These are phyloP conservation scores for Cynodonichthys magdalenae DNA, from an alignment of 2,797 vertebrate species.

Conservation along the genomic window DNA sequence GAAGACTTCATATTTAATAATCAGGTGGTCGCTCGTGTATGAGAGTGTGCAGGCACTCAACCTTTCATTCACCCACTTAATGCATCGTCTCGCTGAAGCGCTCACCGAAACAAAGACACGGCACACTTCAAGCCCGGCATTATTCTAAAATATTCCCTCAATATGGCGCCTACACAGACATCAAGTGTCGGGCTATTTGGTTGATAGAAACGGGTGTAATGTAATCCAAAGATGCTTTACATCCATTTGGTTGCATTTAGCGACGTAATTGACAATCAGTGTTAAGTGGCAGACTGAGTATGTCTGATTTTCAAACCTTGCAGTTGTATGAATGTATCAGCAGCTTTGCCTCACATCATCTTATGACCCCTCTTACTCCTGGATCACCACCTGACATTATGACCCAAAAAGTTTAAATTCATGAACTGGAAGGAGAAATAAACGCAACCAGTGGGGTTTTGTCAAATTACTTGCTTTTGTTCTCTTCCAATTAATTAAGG, in stretches of 20 bases:
- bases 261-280: conserved; percentile 14
- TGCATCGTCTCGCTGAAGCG: conserved; percentile 14
- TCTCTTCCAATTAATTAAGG: no score
- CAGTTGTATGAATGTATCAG: conserved; percentile 15
- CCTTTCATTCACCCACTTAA: conserved; percentile 34
- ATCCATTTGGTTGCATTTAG: conserved; percentile 32
- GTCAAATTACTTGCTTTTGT: no score
- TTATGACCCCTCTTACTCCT: background rate
- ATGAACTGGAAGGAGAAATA: conserved; percentile 1
- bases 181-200: background rate
- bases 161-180: conserved; percentile 13
- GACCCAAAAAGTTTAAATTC: conserved; percentile 24
- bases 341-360: background rate
- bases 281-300: conserved; percentile 8
- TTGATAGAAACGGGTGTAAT: conserved; percentile 43
- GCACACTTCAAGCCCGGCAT: conserved; percentile 2
- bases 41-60: background rate
- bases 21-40: conserved; percentile 14
- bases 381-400: background rate
- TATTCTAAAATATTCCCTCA: conserved; percentile 11
- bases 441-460: no score
- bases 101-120: conserved; percentile 15
- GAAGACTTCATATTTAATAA: conserved; percentile 56
- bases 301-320: conserved; percentile 14
- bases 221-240: conserved; percentile 31